A percentile compares a stretch with the other conserved stretches of the same genome.
Evolutionary conservation across 2,797 vertebrate species (phyloP).

Genomic region (Sebastiscus tertius): DNA sequence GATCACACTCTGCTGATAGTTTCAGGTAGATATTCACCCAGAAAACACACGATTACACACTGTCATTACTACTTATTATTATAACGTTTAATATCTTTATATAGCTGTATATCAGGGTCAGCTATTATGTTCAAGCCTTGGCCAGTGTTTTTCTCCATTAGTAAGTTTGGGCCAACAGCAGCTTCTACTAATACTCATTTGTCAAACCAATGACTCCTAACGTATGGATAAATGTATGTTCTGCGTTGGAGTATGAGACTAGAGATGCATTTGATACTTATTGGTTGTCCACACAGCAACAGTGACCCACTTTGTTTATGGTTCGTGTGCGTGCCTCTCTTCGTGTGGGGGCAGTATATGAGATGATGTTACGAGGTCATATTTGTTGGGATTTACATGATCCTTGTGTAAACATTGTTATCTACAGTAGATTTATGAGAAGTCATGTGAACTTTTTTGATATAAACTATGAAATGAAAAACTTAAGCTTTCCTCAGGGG

Average conservation of each 20-base stretch:
- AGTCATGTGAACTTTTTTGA: background rate
- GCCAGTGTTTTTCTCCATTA: background rate
- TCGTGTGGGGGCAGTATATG: background rate
- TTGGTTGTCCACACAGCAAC: background rate
- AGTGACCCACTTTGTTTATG: background rate
- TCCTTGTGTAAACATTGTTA: background rate
- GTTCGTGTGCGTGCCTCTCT: background rate
- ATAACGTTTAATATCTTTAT: background rate
- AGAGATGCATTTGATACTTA: background rate
- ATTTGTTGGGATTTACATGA: slow-evolving; percentile 4
- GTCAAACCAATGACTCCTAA: background rate
- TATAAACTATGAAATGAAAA: background rate
- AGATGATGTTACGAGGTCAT: background rate
- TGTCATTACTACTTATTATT: background rate
- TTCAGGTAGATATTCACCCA: slow-evolving; percentile 41
- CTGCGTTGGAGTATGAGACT: background rate
- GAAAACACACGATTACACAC: slow-evolving; percentile 16
- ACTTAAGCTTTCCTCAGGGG: background rate
- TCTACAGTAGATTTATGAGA: background rate
- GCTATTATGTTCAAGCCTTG: background rate
- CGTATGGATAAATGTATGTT: background rate
- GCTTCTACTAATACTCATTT: background rate
- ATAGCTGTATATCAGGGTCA: background rate
- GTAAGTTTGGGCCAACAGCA: background rate
- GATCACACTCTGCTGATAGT: slow-evolving; percentile 44